Base-by-base conservation (phyloP, 1,140 invertebrate genomes). In the Lethrus apterus region DNA sequence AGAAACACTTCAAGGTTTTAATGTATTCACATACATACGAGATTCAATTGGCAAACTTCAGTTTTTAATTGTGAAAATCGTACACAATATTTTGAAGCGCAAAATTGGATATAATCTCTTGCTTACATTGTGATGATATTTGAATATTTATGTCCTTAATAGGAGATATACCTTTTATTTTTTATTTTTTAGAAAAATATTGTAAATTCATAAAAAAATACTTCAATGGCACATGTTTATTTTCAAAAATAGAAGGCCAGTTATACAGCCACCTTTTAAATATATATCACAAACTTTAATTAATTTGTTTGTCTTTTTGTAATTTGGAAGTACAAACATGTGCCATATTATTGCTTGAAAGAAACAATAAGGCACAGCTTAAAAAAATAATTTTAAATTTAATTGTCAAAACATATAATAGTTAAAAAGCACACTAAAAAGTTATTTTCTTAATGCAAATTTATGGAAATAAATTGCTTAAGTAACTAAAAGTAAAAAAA, bases 381-480 rank as follows among this genome's bases (percentile, higher is more conserved):
- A 32, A 26, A 30, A 42, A 26, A 26, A 26, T 7, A 26, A 26
- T 26, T 7, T 26, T 26, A 26, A n/a, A 7, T 26, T 26, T n/a
- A 26, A 26, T 7, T 26, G 5, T 7, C 24, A 26, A 26, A 26
- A 26, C 7, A 19, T 23, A 38, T 21, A 19, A 38, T 13, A 38
- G 35, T 20, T 19, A 46, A 46, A 48, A 32, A 20, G 30, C 17
- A 43, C 24, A 26, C 13, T 26, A 46, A 9, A 26, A 34, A 34
- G 43, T 34, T 44, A 46, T 20, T 31, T 51, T 54, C 58, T 62
- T 60, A 58, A 54, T 58, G 59, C 59, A 48, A 62, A 59, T 62
- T 62, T 58, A 58, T 52, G 24, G 42, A 42, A 51, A 59, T 55
- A 62, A 62, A 51, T 57, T 58, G 59, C 59, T 52, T 60, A 62